Percentiles rank a stretch among this genome's conserved stretches.
These are phyloP conservation scores for Ips nitidus DNA, from an alignment of 1,140 invertebrate genomes.

Conservation along the genomic window DNA sequence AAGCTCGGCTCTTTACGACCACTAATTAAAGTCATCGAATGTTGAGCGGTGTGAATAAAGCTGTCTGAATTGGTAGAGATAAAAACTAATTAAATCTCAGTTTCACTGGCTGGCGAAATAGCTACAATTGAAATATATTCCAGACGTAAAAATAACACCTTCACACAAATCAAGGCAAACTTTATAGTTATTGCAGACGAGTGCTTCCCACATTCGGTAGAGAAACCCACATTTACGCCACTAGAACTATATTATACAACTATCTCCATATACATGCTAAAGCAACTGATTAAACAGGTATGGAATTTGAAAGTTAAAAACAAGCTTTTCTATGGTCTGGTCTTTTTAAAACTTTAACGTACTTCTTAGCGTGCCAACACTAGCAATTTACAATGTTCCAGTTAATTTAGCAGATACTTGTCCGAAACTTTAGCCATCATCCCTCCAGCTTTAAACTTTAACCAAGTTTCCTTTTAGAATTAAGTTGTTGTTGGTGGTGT, in stretches of 20 bases:
- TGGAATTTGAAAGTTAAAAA: too few species aligned
- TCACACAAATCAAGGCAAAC: conserved; percentile 23
- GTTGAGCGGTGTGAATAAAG: too few species aligned
- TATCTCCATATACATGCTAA: too few species aligned
- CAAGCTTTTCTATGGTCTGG: too few species aligned
- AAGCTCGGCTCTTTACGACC: conserved; percentile 2
- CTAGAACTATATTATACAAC: neutral
- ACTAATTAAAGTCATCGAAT: neutral
- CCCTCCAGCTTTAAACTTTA: neutral
- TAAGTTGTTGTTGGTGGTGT: conserved; percentile 9
- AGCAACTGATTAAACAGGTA: too few species aligned
- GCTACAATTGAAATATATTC: neutral
- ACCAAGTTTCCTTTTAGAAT: neutral
- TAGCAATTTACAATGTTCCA: conserved; percentile 1
- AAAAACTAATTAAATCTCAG: neutral
- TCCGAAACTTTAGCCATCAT: conserved; percentile 6
- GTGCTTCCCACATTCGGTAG: conserved; percentile 16
- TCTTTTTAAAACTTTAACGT: too few species aligned
- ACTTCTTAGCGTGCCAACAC: too few species aligned
- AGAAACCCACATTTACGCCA: conserved; percentile 25
- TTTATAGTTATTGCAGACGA: conserved; percentile 26
- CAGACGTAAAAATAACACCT: conserved; percentile 26
- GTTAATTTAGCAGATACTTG: conserved; percentile 10
- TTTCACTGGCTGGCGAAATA: neutral
- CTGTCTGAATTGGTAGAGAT: neutral